These are phyloP conservation scores for Ispidina picta DNA, from an alignment of 2,797 vertebrate species.

Conservation along the genomic window DNA sequence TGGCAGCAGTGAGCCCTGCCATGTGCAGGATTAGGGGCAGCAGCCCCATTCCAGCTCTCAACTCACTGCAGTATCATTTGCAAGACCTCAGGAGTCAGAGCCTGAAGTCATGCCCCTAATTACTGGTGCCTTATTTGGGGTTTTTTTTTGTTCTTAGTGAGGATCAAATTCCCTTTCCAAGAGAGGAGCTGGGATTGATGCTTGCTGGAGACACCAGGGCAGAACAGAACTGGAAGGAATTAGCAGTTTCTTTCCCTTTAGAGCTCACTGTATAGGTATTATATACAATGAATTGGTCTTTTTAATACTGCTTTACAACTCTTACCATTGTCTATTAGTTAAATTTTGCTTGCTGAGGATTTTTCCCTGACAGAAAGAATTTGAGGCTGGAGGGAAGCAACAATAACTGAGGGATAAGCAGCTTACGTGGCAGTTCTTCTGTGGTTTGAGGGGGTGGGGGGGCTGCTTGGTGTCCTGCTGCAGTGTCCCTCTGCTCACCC, in stretches of 20 bases:
- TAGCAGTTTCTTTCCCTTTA: neutral
- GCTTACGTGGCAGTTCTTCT: neutral
- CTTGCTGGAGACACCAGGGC: neutral
- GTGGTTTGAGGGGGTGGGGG: neutral
- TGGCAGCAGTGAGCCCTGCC: fast-evolving
- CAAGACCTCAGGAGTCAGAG: neutral
- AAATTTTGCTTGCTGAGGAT: constrained; percentile 30
- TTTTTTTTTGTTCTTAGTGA: neutral
- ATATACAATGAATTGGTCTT: neutral
- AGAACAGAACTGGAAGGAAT: neutral
- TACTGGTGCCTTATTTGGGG: neutral
- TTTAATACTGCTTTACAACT: constrained; percentile 20
- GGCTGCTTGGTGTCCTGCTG: neutral
- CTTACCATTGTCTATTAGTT: constrained; percentile 29
- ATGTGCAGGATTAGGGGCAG: neutral
- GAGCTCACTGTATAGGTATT: constrained; percentile 1
- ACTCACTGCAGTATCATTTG: fast-evolving
- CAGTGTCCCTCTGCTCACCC: neutral
- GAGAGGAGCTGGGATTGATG: neutral
- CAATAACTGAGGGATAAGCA: constrained; percentile 11
- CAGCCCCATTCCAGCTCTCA: neutral
- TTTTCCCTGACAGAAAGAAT: constrained; percentile 44
- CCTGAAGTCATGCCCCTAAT: neutral
- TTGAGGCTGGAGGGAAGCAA: constrained; percentile 42
- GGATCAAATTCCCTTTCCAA: neutral